Evolutionary conservation across 2,113 vertebrate genomes (phyloP).

Genomic region (Charina bottae): DNA sequence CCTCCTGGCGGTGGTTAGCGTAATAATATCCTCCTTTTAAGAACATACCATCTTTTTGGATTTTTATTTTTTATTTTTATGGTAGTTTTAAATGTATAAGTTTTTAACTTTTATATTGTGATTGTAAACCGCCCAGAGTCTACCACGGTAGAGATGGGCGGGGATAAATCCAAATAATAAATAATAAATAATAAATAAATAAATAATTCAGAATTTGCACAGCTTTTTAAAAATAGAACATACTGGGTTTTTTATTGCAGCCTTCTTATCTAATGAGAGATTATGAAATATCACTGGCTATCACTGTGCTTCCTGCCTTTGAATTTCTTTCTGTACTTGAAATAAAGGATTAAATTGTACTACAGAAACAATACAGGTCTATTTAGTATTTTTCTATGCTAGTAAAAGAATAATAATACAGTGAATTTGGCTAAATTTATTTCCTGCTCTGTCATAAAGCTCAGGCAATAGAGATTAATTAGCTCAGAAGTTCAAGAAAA

Average conservation of each 20-base stretch:
- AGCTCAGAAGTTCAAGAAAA: not conserved
- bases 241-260: not conserved
- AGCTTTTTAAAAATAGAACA: not conserved
- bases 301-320: not conserved
- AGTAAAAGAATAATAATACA: conserved; percentile 1
- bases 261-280: not conserved
- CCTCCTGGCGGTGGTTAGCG: too few species aligned
- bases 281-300: not conserved
- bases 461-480: not conserved
- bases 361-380: not conserved
- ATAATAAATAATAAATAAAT: too few species aligned
- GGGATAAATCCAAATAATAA: too few species aligned
- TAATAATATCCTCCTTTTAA: too few species aligned
- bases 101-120: too few species aligned
- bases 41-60: too few species aligned
- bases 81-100: too few species aligned
- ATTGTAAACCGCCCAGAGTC: too few species aligned
- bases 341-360: not conserved
- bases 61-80: too few species aligned
- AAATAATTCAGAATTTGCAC: not conserved
- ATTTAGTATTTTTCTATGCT: not conserved
- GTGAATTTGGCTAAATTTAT: not conserved
- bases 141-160: too few species aligned
- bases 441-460: not conserved
- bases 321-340: not conserved